Evolutionary conservation across 2,888 invertebrate genomes (phyloP), one percentile per base, ranked within the genome.

Genomic region (Ptilodon capucinus): DNA sequence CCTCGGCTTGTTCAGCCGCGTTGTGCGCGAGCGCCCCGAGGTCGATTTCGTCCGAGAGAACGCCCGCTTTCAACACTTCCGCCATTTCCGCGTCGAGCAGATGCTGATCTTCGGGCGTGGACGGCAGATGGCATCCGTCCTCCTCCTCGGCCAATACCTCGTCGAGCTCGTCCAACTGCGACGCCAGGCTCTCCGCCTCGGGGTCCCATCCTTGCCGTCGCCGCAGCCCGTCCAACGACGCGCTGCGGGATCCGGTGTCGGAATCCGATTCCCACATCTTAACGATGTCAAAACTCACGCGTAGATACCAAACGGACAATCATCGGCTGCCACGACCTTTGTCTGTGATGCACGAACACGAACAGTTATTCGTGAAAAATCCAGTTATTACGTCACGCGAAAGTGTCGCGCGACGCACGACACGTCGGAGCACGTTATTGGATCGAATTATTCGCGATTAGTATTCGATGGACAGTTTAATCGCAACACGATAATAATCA

Each of bases 1-100:
- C 97, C 83, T 98, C 98, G 0, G 98, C 98, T 78, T 97, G 97
- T 71, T 97, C 97, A 3, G 97, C 97, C 4, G 97, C 97, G 74
- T 95, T 96, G 75, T 96, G 96, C 6, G 97, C 96, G 63, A 97
- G 84, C 6, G 96, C 95, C 11, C 96, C 95, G 48, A 97, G 92
- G 82, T 96, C 96, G 48, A 96, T 94, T 84, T 96, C 96, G 76
- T 96, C 96, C 5, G 96, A 96, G 48, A 96, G 91, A 49, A 96
- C 96, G 35, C 96, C 96, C 50, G 96, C 96, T 83, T 96, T 97
- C 54, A 97, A 84, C 23, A 96, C 96, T 81, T 96, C 96, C 25
- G 95, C 95, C 95, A 96, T 96, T 92, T 97, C 97, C 43, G 95
- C 95, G 76, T 96, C 96, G 64, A 97, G 92, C 25, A 97, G 91